phyloP scores from a whole-genome alignment of 2,113 vertebrate genomes.

The Brevimyrus niger region DNA sequence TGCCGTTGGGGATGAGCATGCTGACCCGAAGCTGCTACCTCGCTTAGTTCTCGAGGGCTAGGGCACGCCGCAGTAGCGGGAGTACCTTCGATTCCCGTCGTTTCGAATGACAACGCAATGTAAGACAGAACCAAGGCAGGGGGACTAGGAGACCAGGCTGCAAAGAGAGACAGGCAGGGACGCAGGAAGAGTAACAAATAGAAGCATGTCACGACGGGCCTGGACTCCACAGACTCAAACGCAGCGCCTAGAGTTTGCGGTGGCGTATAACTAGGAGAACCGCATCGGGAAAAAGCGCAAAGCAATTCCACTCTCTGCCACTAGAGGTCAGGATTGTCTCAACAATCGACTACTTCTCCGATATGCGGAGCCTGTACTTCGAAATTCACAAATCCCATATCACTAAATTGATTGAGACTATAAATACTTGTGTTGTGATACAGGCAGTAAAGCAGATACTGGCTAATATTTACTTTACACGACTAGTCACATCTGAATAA shows the following conservation, averaged over 20 bases:
- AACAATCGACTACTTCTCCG: neutral
- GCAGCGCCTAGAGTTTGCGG: neutral
- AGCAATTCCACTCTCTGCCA: neutral
- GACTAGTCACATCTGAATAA: neutral
- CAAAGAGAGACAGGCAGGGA: slow-evolving; percentile 29
- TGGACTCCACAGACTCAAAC: neutral
- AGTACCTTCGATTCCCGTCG: slow-evolving; percentile 50
- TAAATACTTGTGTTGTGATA: neutral
- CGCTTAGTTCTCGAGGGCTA: neutral
- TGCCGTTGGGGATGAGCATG: neutral
- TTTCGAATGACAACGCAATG: slow-evolving; percentile 55
- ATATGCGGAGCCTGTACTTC: neutral
- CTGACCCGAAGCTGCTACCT: neutral
- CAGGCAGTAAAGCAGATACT: neutral
- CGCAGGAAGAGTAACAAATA: slow-evolving; percentile 10
- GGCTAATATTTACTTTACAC: neutral
- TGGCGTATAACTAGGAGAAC: neutral
- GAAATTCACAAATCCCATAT: neutral
- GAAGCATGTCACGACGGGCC: neutral
- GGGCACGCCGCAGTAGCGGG: slow-evolving; percentile 18
- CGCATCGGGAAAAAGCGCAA: neutral
- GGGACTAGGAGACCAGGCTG: slow-evolving; percentile 55
- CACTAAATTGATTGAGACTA: neutral
- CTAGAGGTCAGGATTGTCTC: slow-evolving; percentile 4
- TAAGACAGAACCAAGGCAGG: slow-evolving; percentile 56